Conservation (phyloP, 2,113 vertebrate genomes). For the Rutilus rutilus region DNA sequence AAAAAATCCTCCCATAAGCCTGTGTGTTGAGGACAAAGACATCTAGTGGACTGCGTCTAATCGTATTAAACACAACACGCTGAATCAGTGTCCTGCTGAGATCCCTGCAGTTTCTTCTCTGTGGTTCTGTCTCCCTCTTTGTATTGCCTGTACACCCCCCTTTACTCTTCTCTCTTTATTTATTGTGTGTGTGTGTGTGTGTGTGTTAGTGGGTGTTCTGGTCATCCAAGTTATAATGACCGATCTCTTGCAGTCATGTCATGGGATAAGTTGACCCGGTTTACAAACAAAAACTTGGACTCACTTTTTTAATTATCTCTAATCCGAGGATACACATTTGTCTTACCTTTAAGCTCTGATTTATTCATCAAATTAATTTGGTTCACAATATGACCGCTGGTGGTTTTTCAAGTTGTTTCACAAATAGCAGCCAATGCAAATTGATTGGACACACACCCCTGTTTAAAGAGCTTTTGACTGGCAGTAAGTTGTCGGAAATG, state of each 20-base stretch:
- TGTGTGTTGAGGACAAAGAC: constrained; percentile 65
- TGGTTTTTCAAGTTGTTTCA: not conserved
- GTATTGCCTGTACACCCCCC: not conserved
- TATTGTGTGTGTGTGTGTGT: not conserved
- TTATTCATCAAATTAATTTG: not conserved
- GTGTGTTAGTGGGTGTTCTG: not conserved
- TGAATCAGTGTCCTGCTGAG: constrained; percentile 9
- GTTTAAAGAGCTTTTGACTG: not conserved
- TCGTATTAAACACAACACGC: constrained; percentile 67
- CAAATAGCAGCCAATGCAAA: not conserved
- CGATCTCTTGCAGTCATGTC: constrained; percentile 23
- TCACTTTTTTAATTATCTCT: too few relatives aligned
- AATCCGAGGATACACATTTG: not conserved
- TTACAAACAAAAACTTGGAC: constrained; percentile 14
- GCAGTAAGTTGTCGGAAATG: not conserved
- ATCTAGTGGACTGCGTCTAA: constrained; percentile 64
- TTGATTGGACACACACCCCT: not conserved
- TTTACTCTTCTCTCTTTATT: not conserved
- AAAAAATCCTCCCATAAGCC: constrained; percentile 66
- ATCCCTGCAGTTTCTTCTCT: not conserved
- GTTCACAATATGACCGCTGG: not conserved
- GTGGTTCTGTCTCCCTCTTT: not conserved
- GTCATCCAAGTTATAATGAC: constrained; percentile 19
- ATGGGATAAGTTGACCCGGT: constrained; percentile 11
- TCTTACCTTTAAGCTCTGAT: not conserved